Percentiles rank a stretch among this genome's conserved stretches.
These are phyloP conservation scores for Hofmannophila pseudospretella DNA, from an alignment of 2,888 invertebrate species.

Conservation along the genomic window DNA sequence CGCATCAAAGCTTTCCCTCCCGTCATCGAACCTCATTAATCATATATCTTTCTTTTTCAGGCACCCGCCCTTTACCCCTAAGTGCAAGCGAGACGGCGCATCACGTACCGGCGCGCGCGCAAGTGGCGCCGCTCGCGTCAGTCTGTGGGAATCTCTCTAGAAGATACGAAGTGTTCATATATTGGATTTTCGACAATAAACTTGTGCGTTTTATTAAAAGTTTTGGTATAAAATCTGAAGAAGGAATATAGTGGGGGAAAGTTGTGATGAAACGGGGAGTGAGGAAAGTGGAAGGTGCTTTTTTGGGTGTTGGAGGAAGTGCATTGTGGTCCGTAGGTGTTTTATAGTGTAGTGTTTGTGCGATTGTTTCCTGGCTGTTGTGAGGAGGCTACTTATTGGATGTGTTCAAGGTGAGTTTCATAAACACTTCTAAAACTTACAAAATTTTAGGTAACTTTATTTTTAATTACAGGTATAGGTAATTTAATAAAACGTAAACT, in stretches of 20 bases:
- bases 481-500: no score
- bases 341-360: constrained; percentile 14
- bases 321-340: constrained; percentile 13
- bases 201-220: constrained; percentile 2
- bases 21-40: constrained; percentile 35
- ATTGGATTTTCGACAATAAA: constrained; percentile 7
- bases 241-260: background rate
- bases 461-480: no score
- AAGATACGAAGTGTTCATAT: constrained; percentile 4
- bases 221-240: background rate
- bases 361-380: constrained; percentile 5
- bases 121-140: constrained; percentile 38
- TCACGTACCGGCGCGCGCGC: constrained; percentile 15
- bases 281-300: constrained; percentile 3
- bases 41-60: constrained; percentile 29
- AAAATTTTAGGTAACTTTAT: no score
- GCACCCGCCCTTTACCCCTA: background rate
- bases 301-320: constrained; percentile 2
- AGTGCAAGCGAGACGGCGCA: constrained; percentile 14
- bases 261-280: background rate
- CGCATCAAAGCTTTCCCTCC: constrained; percentile 37
- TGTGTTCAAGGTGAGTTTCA: constrained; percentile 30
- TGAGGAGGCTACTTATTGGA: constrained; percentile 26
- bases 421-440: no score
- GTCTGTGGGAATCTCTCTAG: constrained; percentile 29